Evolutionary conservation across 2,888 invertebrate species (phyloP).

Genomic region (Melikaiella ostensackeni): DNA sequence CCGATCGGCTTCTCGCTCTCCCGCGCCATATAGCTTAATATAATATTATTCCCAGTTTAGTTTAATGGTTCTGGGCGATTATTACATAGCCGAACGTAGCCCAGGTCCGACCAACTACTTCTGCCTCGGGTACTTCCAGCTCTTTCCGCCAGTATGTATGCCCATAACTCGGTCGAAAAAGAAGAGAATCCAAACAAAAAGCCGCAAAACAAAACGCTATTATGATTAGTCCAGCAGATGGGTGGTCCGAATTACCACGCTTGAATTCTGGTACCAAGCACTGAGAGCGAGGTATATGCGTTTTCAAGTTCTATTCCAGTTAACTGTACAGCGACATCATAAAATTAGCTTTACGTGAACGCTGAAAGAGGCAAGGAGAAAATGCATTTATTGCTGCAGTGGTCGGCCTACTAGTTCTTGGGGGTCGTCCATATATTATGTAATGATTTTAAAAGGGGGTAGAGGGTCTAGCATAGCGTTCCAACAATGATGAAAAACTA

Average conservation of each 20-base stretch:
- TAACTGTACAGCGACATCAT: too few species aligned
- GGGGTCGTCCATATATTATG: too few species aligned
- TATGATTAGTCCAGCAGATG: slow-evolving; percentile 71
- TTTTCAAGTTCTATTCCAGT: too few species aligned
- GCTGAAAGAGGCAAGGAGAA: too few species aligned
- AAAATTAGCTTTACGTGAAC: too few species aligned
- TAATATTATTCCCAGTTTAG: slow-evolving; percentile 78
- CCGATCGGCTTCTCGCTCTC: slow-evolving; percentile 55
- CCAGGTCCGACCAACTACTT: slow-evolving; percentile 57
- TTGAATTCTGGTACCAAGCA: slow-evolving; percentile 57
- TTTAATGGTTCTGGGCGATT: slow-evolving; percentile 77
- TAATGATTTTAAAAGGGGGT: too few species aligned
- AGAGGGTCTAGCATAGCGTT: too few species aligned
- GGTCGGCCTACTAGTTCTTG: too few species aligned
- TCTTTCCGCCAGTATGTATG: slow-evolving; percentile 51
- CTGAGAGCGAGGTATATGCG: background rate
- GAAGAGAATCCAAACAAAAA: slow-evolving; percentile 61
- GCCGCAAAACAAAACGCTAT: slow-evolving; percentile 72
- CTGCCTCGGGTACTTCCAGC: slow-evolving; percentile 61
- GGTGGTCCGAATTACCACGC: slow-evolving; percentile 74
- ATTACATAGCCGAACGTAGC: slow-evolving; percentile 71
- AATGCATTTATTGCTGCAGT: too few species aligned
- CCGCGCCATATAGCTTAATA: slow-evolving; percentile 72
- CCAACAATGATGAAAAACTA: too few species aligned
- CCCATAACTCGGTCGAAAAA: slow-evolving; percentile 47